Evolutionary conservation across 1,140 invertebrate species (phyloP), one percentile per base, ranked within the genome.

Genomic region (Lordiphosa clarofinis): DNA sequence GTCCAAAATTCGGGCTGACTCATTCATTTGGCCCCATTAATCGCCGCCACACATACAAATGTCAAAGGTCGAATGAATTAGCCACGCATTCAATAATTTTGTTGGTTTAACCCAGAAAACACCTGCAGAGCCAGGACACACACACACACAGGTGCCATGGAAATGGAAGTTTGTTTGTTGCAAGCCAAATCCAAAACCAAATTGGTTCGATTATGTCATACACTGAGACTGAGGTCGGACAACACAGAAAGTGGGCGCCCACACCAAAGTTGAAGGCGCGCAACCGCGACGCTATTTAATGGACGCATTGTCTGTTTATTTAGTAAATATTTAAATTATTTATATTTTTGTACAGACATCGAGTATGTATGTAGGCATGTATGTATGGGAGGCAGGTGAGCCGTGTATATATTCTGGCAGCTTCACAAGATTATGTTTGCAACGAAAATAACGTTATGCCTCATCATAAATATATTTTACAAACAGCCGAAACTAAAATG

Each of bases 321-420:
- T 59, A 60, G 72, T 67, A 67, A 74, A 75, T 71, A 79, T 79
- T 82, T 68, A 62, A 73, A 54, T 73, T 58, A 54, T 63, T 57
- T 48, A 61, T 39, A 31, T 48, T 10, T 33, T 43, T 24, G 9
- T 28, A 31, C n/a, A 31, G 8, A 31, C 9, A 28, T 28, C 11
- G 3, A 19, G 3, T 0, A 39, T 7, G 12, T 31, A 31, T 38
- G 21, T 15, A 15, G 11, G 8, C 28, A 15, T 15, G n/a, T 31
- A 52, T 4, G n/a, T 53, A 50, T 38, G n/a, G 15, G 36, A 43
- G 13, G 50, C 35, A 37, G 31, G 47, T 49, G 47, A 36, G 33
- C 8, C 13, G 10, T 24, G 9, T 9, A 28, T 44, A 21, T 7
- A 9, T 44, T 44, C 9, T 44, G 12, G 3, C 28, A 6, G 28